Evolutionary conservation across 2,888 invertebrate genomes (phyloP).

Genomic region (Diadegma fenestrale): DNA sequence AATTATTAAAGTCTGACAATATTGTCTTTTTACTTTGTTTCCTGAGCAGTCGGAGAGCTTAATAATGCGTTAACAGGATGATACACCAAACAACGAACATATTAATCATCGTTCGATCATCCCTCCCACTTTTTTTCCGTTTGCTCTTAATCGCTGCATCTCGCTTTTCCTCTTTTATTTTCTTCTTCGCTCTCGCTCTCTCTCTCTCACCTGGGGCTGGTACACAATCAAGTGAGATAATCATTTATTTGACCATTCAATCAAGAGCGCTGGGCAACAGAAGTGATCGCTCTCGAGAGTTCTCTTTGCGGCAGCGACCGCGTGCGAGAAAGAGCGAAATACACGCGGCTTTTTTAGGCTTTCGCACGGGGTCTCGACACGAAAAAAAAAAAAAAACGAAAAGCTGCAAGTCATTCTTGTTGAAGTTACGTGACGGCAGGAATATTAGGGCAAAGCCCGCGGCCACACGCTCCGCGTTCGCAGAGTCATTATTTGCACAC

Average conservation of each 20-base stretch:
- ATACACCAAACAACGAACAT: constrained; percentile 50
- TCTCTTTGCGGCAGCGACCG: constrained; percentile 8
- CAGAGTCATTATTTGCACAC: constrained; percentile 77
- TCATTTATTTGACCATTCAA: constrained; percentile 81
- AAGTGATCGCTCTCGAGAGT: constrained; percentile 29
- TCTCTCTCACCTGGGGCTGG: constrained; percentile 52
- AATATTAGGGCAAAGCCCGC: constrained; percentile 56
- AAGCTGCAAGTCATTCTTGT: constrained; percentile 62
- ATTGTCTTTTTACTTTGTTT: constrained; percentile 39
- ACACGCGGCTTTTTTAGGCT: constrained; percentile 47
- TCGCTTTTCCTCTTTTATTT: constrained; percentile 47
- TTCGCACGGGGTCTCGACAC: constrained; percentile 36
- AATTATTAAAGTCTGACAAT: constrained; percentile 40
- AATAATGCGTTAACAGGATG: constrained; percentile 34
- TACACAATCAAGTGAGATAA: constrained; percentile 74
- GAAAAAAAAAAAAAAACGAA: background rate
- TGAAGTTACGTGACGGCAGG: constrained; percentile 61
- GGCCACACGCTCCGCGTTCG: constrained; percentile 66
- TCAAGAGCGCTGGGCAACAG: constrained; percentile 54
- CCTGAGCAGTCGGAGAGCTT: background rate
- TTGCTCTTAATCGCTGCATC: constrained; percentile 53
- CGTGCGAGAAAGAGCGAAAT: background rate
- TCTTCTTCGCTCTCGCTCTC: constrained; percentile 50
- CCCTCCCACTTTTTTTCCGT: constrained; percentile 48
- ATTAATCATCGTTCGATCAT: constrained; percentile 82